Percentiles rank a stretch among this genome's conserved stretches.
Evolutionary conservation across 2,113 vertebrate genomes (phyloP).

Genomic region (Merops nubicus): DNA sequence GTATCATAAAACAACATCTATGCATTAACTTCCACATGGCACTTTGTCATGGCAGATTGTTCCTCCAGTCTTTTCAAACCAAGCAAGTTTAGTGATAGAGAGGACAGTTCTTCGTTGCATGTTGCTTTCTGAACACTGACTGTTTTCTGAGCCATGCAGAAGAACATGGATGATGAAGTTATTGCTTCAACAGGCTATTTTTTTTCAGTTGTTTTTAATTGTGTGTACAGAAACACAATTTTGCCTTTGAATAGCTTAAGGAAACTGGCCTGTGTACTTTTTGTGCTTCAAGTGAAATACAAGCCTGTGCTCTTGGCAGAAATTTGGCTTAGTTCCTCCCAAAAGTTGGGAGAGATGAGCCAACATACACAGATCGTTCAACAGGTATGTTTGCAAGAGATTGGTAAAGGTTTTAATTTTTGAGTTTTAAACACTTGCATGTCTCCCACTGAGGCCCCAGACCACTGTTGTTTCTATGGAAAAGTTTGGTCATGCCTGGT

Average conservation of each 20-base stretch:
- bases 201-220: not conserved
- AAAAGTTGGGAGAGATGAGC: not conserved
- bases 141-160: not conserved
- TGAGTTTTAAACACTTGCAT: not conserved
- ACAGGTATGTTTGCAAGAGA: not conserved
- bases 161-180: not conserved
- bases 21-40: not conserved
- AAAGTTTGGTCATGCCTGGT: not conserved
- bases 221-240: not conserved
- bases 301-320: slow-evolving; percentile 2
- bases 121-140: not conserved
- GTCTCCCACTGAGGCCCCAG: not conserved
- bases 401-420: not conserved
- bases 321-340: slow-evolving; percentile 2
- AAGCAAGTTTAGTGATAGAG: not conserved
- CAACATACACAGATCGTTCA: not conserved
- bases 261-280: not conserved
- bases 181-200: not conserved
- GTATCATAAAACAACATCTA: not conserved
- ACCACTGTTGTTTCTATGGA: not conserved
- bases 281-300: not conserved
- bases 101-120: not conserved
- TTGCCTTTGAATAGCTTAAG: not conserved
- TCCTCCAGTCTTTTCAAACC: not conserved
- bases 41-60: not conserved